These are phyloP conservation scores for Patiria miniata DNA, from an alignment of 35 echinoderm and acorn worm species.

Conservation along the genomic window DNA sequence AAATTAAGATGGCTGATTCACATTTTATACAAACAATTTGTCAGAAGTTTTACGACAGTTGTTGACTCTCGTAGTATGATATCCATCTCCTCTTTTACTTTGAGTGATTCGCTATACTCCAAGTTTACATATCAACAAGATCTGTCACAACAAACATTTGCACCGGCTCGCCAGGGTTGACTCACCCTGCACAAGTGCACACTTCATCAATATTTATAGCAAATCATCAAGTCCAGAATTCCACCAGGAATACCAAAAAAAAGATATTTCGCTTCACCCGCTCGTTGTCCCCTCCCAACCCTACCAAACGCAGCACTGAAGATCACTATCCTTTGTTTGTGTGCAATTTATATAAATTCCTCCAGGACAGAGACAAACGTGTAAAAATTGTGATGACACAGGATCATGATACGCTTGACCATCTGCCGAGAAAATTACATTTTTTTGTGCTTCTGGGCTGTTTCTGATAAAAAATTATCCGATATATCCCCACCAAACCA, in stretches of 20 bases:
- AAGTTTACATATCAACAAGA: background rate
- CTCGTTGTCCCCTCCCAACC: background rate
- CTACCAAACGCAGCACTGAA: background rate
- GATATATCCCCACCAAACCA: background rate
- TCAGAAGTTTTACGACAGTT: no score
- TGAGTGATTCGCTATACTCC: background rate
- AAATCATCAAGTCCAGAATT: slow-evolving; percentile 7
- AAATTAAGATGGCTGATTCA: no score
- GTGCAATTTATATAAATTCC: background rate
- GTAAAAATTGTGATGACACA: background rate
- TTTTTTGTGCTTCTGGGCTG: no score
- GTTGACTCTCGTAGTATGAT: no score
- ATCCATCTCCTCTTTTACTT: no score
- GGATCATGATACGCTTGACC: background rate
- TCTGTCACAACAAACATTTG: slow-evolving; percentile 16
- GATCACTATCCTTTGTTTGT: slow-evolving; percentile 7
- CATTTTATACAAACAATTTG: no score
- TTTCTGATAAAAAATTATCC: background rate
- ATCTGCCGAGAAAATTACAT: background rate
- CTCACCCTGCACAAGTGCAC: background rate
- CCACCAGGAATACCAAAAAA: background rate
- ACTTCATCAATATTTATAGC: slow-evolving; percentile 9
- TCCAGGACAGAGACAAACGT: background rate
- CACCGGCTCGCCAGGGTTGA: background rate
- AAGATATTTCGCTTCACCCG: background rate